Percentiles rank a stretch among this genome's conserved stretches.
phyloP scores from a whole-genome alignment of 2,888 invertebrate genomes.

The Rotaria sp. region DNA sequence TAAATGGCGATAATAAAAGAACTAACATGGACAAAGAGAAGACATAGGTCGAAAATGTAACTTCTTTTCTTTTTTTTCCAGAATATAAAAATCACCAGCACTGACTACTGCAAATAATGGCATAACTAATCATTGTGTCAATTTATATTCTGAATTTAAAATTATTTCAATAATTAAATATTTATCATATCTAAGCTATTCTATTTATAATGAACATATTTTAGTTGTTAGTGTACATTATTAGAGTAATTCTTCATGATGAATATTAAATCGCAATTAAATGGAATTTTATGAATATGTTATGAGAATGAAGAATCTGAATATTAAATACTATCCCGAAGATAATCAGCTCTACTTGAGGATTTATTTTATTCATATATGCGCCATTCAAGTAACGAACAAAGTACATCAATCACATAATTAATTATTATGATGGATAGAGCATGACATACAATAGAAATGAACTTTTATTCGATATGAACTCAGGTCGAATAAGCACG shows the following conservation, averaged over 20 bases:
- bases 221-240: too few relatives aligned
- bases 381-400: background rate
- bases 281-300: background rate
- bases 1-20: background rate
- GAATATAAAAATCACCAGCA: background rate
- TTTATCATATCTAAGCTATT: background rate
- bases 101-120: too few relatives aligned
- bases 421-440: background rate
- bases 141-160: background rate
- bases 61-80: background rate
- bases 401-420: background rate
- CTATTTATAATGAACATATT: background rate
- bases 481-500: too few relatives aligned
- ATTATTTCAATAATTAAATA: background rate
- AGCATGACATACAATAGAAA: background rate
- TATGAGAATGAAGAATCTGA: background rate
- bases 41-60: background rate
- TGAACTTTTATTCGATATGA: background rate
- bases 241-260: background rate
- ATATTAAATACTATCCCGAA: background rate
- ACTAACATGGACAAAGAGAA: background rate
- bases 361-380: background rate
- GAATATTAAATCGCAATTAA: background rate
- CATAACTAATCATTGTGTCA: too few relatives aligned
- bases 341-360: background rate